phyloP scores from a whole-genome alignment of 2,888 invertebrate genomes.

The Diadegma fenestrale region DNA sequence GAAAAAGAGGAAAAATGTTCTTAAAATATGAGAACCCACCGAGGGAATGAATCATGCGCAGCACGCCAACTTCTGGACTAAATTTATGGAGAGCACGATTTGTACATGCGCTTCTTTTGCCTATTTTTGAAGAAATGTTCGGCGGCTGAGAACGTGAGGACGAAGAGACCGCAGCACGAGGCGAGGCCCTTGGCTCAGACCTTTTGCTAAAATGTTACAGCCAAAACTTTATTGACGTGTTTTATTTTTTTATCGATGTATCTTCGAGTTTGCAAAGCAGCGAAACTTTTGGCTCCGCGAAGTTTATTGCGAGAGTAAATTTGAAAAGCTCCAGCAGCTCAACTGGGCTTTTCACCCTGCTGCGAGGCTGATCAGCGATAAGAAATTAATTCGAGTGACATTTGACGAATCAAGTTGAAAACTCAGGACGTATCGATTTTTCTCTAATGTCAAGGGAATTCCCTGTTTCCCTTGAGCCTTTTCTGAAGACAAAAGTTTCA shows the following conservation, averaged over 20 bases:
- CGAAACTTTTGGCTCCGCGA: no score
- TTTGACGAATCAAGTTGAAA: neutral
- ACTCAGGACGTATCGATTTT: neutral
- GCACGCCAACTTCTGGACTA: conserved; percentile 51
- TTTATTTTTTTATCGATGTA: neutral
- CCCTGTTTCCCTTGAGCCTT: neutral
- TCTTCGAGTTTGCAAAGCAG: neutral
- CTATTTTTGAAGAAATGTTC: conserved; percentile 25
- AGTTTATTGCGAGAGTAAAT: no score
- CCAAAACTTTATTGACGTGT: conserved; percentile 1
- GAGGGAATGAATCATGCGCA: conserved; percentile 53
- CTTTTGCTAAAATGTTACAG: conserved; percentile 19
- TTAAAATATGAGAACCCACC: conserved; percentile 58
- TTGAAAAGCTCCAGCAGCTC: no score
- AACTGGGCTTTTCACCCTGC: neutral
- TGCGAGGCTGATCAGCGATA: neutral
- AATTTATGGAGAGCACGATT: conserved; percentile 58
- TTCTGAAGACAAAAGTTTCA: neutral
- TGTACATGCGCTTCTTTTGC: conserved; percentile 23
- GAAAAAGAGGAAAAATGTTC: conserved; percentile 48
- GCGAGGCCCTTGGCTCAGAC: neutral
- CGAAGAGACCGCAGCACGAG: neutral
- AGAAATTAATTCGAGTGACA: neutral
- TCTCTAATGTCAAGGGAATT: neutral
- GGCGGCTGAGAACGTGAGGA: conserved; percentile 20